phyloP scores from a whole-genome alignment of 2,113 vertebrate genomes.

The Solea senegalensis region DNA sequence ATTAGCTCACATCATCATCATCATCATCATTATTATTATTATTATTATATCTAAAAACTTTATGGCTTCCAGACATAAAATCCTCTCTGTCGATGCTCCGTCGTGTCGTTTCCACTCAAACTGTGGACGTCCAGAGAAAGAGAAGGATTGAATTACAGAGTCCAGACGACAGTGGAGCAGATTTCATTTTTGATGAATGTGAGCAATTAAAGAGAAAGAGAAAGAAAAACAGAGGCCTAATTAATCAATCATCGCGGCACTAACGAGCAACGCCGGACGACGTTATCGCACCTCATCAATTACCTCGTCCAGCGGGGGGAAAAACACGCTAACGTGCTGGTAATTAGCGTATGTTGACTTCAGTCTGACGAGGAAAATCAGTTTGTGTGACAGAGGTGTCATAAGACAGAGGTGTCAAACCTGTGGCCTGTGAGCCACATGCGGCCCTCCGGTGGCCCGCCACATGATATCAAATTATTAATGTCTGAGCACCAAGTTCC shows the following conservation, averaged over 20 bases:
- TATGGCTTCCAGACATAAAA: constrained; percentile 37
- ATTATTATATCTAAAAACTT: constrained; percentile 52
- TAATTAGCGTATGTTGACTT: constrained; percentile 52
- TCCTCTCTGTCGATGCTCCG: constrained; percentile 16
- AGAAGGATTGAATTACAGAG: constrained; percentile 44
- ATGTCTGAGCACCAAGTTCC: too few species aligned
- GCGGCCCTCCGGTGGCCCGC: too few species aligned
- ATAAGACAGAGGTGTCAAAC: constrained; percentile 7
- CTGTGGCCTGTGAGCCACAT: too few species aligned
- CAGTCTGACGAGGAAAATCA: constrained; percentile 14
- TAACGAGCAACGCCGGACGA: constrained; percentile 6
- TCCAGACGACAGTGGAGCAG: constrained; percentile 9
- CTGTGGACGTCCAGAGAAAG: constrained; percentile 22
- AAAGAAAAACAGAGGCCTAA: constrained; percentile 25
- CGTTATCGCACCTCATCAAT: constrained; percentile 35
- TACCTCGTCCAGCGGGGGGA: constrained; percentile 9
- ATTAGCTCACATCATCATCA: neutral
- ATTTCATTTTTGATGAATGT: constrained; percentile 63
- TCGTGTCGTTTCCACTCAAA: constrained; percentile 32
- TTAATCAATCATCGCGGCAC: neutral
- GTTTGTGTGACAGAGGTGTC: neutral
- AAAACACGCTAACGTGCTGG: constrained; percentile 36
- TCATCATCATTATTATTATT: too few species aligned
- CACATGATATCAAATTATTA: too few species aligned
- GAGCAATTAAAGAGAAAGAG: constrained; percentile 56